Base-by-base conservation (phyloP, 2,888 invertebrate species). In the Trissolcus japonicus region DNA sequence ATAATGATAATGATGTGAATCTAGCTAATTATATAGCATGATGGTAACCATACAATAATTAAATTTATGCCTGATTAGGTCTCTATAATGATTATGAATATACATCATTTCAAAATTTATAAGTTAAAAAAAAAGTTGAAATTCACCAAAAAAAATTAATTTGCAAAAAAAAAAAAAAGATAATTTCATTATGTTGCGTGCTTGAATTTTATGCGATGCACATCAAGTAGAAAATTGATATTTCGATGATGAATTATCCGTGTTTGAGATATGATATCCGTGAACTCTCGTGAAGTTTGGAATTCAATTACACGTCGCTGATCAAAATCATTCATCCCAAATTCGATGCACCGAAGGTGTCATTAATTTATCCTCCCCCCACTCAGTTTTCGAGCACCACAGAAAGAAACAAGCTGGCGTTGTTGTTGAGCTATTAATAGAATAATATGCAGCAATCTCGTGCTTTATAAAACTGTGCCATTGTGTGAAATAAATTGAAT, bases 401-500 rank as follows among this genome's bases (percentile, higher is more conserved):
- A 46, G 48, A 21, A 68, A 61, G 53, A 55, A 61, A 61, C 68
- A n/a, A 29, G 21, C 25, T 59, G 46, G 35, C 50, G 48, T 69
- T 54, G 59, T 59, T 59, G 51, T 19, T 29, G n/a, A 16, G 21
- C 48, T 51, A 41, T 71, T 56, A 62, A 29, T 40, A 41, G 29
- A 48, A 71, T 62, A 71, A 62, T 62, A 71, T 62, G 41, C 60
- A 71, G 61, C 56, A 51, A 55, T 25, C 41, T 7, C 53, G 51
- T 13, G 63, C 63, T 53, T 62, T 41, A 56, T 71, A 71, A 71
- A 71, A 71, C 50, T 61, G 40, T 54, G 54, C 63, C 51, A 66
- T 73, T 73, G 53, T 65, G 55, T 21, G 40, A 83, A 85, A 82
- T 83, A 85, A 82, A 84, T 84, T 85, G 80, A 85, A 84, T 84